A percentile compares a stretch with the other conserved stretches of the same genome.
These are phyloP conservation scores for Acrobasis repandana DNA, from an alignment of 2,888 invertebrate species.

Conservation along the genomic window DNA sequence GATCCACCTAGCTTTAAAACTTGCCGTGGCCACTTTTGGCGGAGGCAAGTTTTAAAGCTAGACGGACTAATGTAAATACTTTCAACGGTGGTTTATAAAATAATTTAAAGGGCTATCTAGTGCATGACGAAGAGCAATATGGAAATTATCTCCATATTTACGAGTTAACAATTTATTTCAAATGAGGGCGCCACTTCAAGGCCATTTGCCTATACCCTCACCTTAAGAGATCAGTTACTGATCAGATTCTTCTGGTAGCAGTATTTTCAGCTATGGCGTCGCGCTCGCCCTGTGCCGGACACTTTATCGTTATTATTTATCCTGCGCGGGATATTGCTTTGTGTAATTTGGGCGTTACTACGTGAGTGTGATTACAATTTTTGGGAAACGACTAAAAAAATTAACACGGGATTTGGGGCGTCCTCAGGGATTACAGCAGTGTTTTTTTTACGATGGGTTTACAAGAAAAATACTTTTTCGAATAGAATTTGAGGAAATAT, in stretches of 20 bases:
- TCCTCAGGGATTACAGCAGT: neutral
- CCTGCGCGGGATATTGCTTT: slow-evolving; percentile 20
- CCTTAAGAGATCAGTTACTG: neutral
- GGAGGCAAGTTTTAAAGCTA: too few relatives aligned
- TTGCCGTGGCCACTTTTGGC: too few relatives aligned
- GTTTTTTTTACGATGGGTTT: neutral
- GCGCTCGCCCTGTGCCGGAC: slow-evolving; percentile 13
- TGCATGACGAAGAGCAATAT: too few relatives aligned
- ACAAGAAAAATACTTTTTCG: neutral
- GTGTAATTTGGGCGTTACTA: slow-evolving; percentile 20
- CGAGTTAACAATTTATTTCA: too few relatives aligned
- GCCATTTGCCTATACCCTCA: too few relatives aligned
- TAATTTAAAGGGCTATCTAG: too few relatives aligned
- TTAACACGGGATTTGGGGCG: slow-evolving; percentile 3
- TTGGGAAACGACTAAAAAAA: slow-evolving; percentile 3
- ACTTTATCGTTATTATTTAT: slow-evolving; percentile 24
- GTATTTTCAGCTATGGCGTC: neutral
- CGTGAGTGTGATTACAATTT: slow-evolving; percentile 23
- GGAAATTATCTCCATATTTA: too few relatives aligned
- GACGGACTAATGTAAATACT: too few relatives aligned
- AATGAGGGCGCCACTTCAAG: too few relatives aligned
- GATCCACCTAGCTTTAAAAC: too few relatives aligned
- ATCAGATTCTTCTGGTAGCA: neutral
- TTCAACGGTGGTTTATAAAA: too few relatives aligned
- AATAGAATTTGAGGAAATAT: too few relatives aligned